These are phyloP conservation scores for Glaucomys volans DNA, from an alignment of 2,113 vertebrate genomes.

Conservation along the genomic window DNA sequence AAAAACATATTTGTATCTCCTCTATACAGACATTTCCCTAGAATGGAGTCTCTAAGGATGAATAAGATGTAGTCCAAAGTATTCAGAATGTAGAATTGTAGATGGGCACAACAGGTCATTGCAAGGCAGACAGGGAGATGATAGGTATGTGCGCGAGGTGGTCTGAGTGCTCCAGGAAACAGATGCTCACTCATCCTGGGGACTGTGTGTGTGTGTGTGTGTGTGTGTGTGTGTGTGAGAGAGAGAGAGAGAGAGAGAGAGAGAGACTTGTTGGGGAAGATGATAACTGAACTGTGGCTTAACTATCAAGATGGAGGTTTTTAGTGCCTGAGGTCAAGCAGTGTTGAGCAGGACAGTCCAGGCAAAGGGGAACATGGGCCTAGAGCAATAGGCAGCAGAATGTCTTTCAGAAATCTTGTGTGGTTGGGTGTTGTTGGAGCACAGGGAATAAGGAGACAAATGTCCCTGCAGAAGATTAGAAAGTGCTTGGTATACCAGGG, in stretches of 20 bases:
- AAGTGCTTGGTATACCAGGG: background rate
- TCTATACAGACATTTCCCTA: background rate
- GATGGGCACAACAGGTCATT: background rate
- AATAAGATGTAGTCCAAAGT: background rate
- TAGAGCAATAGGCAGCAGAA: background rate
- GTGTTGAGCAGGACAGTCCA: background rate
- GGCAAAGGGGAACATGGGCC: background rate
- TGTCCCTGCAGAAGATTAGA: background rate
- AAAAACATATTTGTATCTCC: slow-evolving; percentile 18
- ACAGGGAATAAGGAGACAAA: background rate
- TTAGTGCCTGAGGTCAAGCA: background rate
- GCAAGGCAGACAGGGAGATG: background rate
- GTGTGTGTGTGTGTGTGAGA: background rate
- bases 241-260: too few relatives aligned
- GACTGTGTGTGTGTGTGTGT: background rate
- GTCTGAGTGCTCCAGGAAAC: background rate
- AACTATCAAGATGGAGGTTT: background rate
- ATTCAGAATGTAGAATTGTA: background rate
- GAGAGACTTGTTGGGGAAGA: background rate
- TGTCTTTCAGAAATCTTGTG: background rate
- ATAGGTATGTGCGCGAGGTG: fast-evolving
- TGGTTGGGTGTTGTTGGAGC: background rate
- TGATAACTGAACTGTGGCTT: background rate
- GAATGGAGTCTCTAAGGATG: background rate
- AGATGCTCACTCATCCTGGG: background rate